These are phyloP conservation scores for Protonemura montana DNA, from an alignment of 2,888 invertebrate species.

Conservation along the genomic window DNA sequence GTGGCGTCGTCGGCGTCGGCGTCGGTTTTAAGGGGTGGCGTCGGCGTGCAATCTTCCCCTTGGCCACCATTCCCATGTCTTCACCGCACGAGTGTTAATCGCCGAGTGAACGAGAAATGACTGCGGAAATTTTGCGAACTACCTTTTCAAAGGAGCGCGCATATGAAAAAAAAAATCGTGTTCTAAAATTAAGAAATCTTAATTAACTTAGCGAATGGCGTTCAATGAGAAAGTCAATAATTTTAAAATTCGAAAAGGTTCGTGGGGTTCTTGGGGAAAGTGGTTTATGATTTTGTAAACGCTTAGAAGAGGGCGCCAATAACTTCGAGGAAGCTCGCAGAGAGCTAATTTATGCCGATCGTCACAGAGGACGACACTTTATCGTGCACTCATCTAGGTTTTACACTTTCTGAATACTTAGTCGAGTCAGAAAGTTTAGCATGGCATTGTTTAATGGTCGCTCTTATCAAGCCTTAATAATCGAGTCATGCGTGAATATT, in stretches of 20 bases:
- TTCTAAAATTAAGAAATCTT: not conserved
- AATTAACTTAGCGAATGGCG: not conserved
- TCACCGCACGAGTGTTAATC: not conserved
- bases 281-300: not conserved
- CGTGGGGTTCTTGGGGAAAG: not conserved
- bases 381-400: not conserved
- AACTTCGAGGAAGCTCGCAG: not conserved
- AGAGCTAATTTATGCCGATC: not conserved
- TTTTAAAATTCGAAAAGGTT: not conserved
- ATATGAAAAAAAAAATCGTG: not conserved
- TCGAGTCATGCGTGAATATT: conserved; percentile 12
- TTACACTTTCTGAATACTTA: conserved; percentile 12
- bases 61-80: not conserved
- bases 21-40: conserved; percentile 12
- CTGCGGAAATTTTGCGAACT: not conserved
- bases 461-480: not conserved
- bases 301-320: not conserved
- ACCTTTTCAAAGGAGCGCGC: not conserved
- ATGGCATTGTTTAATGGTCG: not conserved
- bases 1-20: not conserved
- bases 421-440: not conserved
- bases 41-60: not conserved
- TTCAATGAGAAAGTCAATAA: not conserved
- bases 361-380: not conserved
- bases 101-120: not conserved